Percentiles rank a stretch among this genome's conserved stretches.
Evolutionary conservation across 2,113 vertebrate genomes (phyloP).

Genomic region (Cyrtonyx montezumae): DNA sequence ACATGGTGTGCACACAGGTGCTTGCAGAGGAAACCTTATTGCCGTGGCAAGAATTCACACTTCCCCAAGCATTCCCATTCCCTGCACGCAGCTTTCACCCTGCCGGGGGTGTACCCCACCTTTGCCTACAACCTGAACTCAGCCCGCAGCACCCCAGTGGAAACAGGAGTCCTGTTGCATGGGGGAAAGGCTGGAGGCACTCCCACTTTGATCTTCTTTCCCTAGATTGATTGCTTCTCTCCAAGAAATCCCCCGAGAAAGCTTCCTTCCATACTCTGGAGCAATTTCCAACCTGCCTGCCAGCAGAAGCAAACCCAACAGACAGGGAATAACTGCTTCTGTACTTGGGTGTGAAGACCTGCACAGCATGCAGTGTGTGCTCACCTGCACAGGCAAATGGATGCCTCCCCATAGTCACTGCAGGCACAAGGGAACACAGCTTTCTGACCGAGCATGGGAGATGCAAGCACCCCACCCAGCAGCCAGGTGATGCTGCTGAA

Average conservation of each 20-base stretch:
- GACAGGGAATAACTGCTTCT: background rate
- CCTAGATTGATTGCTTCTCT: background rate
- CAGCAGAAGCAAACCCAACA: background rate
- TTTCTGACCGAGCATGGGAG: background rate
- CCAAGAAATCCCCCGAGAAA: background rate
- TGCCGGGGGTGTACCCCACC: background rate
- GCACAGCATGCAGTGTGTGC: background rate
- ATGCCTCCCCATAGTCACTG: background rate
- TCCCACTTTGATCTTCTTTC: background rate
- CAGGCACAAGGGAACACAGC: background rate
- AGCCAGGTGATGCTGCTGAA: background rate
- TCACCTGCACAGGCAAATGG: background rate
- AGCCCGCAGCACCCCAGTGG: background rate
- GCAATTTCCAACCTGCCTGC: background rate
- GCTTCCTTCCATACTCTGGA: background rate
- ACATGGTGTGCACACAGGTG: background rate
- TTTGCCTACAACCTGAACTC: rapidly evolving
- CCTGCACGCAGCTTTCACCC: background rate
- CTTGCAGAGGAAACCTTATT: rapidly evolving
- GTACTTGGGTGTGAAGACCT: background rate
- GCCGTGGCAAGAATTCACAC: rapidly evolving
- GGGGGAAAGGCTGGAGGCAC: background rate
- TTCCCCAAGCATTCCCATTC: background rate
- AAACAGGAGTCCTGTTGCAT: background rate
- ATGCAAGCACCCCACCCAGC: background rate